Evolutionary conservation across 2,113 vertebrate species (phyloP).

Genomic region (Lontra canadensis): DNA sequence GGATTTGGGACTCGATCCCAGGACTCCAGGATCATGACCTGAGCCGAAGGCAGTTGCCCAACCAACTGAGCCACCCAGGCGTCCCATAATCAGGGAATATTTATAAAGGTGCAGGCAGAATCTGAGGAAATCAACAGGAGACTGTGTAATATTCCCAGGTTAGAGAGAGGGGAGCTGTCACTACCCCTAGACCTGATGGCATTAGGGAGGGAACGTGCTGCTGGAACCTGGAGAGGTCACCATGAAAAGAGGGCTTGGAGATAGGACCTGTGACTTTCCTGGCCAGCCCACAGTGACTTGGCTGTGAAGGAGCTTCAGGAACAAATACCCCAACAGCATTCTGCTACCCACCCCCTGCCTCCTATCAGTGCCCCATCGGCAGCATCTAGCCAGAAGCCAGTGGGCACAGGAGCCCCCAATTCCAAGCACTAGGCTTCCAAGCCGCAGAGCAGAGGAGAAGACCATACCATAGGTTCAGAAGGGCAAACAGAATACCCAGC

Average conservation of each 20-base stretch:
- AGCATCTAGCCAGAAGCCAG: neutral
- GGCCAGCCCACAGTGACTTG: neutral
- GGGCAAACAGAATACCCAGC: neutral
- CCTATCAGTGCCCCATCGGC: neutral
- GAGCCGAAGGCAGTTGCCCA: no score
- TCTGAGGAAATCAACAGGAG: neutral
- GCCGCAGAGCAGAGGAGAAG: neutral
- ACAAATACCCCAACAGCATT: neutral
- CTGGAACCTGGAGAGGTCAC: neutral
- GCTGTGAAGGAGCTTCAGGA: no score
- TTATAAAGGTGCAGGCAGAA: neutral
- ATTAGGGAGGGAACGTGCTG: neutral
- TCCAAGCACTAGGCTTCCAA: neutral
- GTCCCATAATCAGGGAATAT: neutral
- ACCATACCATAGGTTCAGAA: fast-evolving
- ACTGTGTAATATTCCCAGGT: neutral
- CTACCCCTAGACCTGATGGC: neutral
- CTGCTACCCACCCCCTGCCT: neutral
- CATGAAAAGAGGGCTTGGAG: neutral
- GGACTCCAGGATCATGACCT: no score
- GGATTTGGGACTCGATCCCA: no score
- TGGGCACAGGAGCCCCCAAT: neutral
- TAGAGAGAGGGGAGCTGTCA: neutral
- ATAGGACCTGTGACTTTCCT: neutral
- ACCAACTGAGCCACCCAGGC: no score